phyloP scores from a whole-genome alignment of 1,140 invertebrate species.

The Nixonia krombeini region DNA sequence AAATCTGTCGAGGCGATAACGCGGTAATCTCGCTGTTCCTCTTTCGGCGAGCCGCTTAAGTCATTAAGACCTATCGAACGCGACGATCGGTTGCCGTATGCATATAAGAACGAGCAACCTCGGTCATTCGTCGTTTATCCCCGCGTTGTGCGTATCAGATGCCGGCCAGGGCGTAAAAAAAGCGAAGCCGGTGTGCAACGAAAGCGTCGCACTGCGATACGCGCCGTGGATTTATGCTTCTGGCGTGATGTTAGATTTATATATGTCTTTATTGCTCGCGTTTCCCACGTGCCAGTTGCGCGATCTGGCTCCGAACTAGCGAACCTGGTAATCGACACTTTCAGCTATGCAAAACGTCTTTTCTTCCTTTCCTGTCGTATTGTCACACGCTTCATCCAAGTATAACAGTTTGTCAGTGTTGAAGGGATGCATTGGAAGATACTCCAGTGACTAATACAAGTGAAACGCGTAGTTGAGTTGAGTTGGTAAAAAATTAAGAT shows the following conservation, averaged over 20 bases:
- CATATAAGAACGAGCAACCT: conserved; percentile 12
- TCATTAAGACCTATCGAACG: conserved; percentile 41
- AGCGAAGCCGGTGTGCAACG: no score
- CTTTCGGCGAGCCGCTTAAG: conserved; percentile 32
- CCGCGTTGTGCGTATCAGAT: conserved; percentile 16
- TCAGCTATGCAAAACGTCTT: no score
- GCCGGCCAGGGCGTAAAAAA: conserved; percentile 20
- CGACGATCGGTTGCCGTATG: conserved; percentile 33
- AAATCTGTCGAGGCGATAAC: conserved; percentile 25
- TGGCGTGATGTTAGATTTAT: conserved; percentile 33
- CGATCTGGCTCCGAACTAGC: conserved; percentile 30
- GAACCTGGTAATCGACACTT: no score
- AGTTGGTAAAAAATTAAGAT: no score
- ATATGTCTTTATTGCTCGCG: conserved; percentile 22
- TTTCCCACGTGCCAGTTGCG: conserved; percentile 35
- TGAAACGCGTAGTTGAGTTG: no score
- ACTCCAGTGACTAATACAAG: no score
- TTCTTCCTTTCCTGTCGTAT: no score
- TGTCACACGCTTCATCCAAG: no score
- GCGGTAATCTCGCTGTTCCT: conserved; percentile 22
- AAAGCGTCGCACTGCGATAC: conserved; percentile 8
- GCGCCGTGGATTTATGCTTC: conserved; percentile 26
- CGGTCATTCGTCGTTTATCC: conserved; percentile 16
- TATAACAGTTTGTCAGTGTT: no score
- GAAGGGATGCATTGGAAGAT: no score